Conservation (phyloP, 2,113 vertebrate species). For the Chaenogobius annularis region DNA sequence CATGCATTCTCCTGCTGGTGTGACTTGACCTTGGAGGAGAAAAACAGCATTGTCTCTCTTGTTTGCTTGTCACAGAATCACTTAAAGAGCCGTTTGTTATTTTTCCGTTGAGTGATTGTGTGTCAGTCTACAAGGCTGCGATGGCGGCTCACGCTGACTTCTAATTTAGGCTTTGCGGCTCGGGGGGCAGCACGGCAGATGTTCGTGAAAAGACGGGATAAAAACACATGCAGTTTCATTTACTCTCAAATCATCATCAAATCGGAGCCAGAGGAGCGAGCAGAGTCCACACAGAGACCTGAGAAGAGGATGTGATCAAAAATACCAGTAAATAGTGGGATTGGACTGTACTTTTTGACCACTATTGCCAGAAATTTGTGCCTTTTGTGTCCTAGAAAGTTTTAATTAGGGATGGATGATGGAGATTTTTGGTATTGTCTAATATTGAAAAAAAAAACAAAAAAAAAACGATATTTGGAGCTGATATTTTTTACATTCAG, state of each 20-base stretch:
- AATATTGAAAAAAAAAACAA: too few relatives aligned
- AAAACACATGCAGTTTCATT: constrained; percentile 23
- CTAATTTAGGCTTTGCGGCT: constrained; percentile 24
- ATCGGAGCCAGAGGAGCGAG: neutral
- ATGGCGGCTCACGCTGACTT: constrained; percentile 1
- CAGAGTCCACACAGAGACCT: neutral
- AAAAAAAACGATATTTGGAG: too few relatives aligned
- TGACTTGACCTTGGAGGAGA: constrained; percentile 59
- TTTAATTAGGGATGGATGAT: too few relatives aligned
- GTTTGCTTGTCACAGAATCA: constrained; percentile 34
- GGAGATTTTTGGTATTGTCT: too few relatives aligned
- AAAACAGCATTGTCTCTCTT: constrained; percentile 25
- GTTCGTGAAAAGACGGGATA: constrained; percentile 11
- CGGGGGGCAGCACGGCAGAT: neutral
- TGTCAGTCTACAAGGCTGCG: constrained; percentile 51
- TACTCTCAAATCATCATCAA: constrained; percentile 20
- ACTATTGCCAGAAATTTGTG: too few relatives aligned
- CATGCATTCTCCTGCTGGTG: constrained; percentile 19
- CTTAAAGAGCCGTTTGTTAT: constrained; percentile 29
- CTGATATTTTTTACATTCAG: too few relatives aligned
- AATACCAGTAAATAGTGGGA: neutral
- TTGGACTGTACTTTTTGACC: neutral
- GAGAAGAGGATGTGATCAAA: neutral
- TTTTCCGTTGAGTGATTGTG: constrained; percentile 39
- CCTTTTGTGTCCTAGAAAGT: too few relatives aligned